Percentiles rank a stretch among this genome's conserved stretches.
phyloP scores from a whole-genome alignment of 2,113 vertebrate genomes.

The Leucopsar rothschildi region DNA sequence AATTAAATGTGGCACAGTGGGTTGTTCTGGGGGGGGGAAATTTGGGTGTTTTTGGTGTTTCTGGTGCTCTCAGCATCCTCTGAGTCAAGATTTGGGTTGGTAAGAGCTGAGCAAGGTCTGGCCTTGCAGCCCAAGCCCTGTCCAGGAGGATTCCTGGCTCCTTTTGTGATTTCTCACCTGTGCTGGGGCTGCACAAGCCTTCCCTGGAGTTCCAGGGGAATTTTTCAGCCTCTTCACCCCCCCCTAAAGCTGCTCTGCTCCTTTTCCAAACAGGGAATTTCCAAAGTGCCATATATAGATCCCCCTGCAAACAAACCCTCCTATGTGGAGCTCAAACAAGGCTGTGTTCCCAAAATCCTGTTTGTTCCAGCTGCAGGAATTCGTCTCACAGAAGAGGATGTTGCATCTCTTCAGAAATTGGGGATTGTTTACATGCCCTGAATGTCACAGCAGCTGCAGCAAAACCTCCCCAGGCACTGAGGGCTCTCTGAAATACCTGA shows the following conservation, averaged over 20 bases:
- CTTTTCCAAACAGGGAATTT: not conserved
- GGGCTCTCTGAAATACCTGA: accelerated
- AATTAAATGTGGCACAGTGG: accelerated
- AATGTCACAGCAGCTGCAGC: not conserved
- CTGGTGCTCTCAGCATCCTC: not conserved
- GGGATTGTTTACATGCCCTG: not conserved
- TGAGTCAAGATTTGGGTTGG: accelerated
- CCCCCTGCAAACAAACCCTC: not conserved
- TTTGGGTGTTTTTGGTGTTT: not conserved
- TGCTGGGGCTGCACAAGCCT: not conserved
- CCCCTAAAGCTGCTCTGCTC: not conserved
- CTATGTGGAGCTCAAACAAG: not conserved
- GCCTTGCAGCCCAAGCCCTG: not conserved
- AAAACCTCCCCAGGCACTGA: accelerated
- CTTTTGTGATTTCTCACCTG: not conserved
- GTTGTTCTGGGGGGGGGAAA: not conserved
- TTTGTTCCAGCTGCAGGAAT: slow-evolving; percentile 17
- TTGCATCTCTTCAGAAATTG: not conserved
- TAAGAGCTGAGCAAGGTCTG: not conserved
- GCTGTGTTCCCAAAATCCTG: not conserved
- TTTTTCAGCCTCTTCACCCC: accelerated
- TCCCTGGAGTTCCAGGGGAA: not conserved
- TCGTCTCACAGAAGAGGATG: not conserved
- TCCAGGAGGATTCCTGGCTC: accelerated
- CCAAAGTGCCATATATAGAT: slow-evolving; percentile 4